Evolutionary conservation across 2,888 invertebrate species (phyloP).

Genomic region (Lissocephala sabroskyi): DNA sequence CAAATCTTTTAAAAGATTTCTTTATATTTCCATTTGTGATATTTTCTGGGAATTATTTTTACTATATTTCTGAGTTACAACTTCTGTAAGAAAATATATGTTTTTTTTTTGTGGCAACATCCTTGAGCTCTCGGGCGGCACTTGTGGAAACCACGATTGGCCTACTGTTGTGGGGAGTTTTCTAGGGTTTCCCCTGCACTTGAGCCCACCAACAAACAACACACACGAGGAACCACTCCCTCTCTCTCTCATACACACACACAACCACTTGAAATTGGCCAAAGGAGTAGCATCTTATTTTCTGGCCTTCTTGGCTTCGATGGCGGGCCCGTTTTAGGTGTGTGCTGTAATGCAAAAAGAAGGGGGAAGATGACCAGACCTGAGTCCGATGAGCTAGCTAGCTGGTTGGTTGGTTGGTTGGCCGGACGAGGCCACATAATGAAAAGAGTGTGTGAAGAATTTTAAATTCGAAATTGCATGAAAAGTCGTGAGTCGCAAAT

Average conservation of each 20-base stretch:
- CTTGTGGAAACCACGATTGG: constrained; percentile 63
- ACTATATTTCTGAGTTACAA: too few species aligned
- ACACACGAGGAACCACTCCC: too few species aligned
- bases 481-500: constrained; percentile 67
- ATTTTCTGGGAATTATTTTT: too few species aligned
- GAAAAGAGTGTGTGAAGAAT: constrained; percentile 67
- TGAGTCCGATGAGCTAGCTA: background rate
- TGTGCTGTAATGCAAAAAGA: too few species aligned
- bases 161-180: constrained; percentile 60
- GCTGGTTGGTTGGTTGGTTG: constrained; percentile 2
- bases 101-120: too few species aligned
- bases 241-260: constrained; percentile 38
- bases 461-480: constrained; percentile 67
- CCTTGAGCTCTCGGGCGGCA: too few species aligned
- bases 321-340: constrained; percentile 44
- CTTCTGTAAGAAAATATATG: too few species aligned
- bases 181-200: constrained; percentile 26
- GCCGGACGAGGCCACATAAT: constrained; percentile 55
- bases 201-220: constrained; percentile 9
- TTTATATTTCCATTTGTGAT: too few species aligned
- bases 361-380: constrained; percentile 11
- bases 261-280: constrained; percentile 63
- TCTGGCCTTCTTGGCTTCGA: constrained; percentile 49
- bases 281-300: constrained; percentile 63
- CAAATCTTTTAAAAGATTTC: too few species aligned